Conservation (phyloP, 2,888 invertebrate genomes). For the Habrosyne pyritoides region DNA sequence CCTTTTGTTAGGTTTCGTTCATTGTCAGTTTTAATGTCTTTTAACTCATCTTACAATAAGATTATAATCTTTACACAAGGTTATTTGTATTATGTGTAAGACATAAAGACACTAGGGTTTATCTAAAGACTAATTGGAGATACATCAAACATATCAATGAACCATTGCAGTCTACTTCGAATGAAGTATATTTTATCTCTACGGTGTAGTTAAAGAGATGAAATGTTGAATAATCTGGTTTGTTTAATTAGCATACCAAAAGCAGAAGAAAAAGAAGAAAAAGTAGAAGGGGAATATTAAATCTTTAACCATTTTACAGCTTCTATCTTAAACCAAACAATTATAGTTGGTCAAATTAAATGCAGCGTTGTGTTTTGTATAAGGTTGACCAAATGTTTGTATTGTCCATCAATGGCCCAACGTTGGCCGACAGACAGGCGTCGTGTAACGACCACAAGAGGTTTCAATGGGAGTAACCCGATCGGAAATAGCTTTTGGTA, state of each 20-base stretch:
- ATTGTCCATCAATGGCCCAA: not conserved
- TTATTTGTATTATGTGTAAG: not conserved
- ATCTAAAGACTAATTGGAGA: not conserved
- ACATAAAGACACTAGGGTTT: not conserved
- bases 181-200: too few species aligned
- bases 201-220: too few species aligned
- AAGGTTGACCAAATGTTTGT: not conserved
- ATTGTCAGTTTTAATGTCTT: not conserved
- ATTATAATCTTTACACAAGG: too few species aligned
- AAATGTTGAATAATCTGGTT: too few species aligned
- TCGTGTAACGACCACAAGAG: conserved; percentile 5
- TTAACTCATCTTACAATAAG: not conserved
- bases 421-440: conserved; percentile 3
- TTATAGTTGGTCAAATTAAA: not conserved
- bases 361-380: not conserved
- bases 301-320: too few species aligned
- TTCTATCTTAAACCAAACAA: too few species aligned
- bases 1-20: not conserved
- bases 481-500: conserved; percentile 38
- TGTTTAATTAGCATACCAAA: too few species aligned
- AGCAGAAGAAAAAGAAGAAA: too few species aligned
- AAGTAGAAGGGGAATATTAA: too few species aligned
- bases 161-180: too few species aligned
- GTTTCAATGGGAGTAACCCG: conserved; percentile 21
- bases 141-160: too few species aligned